Evolutionary conservation across 2,888 invertebrate species (phyloP).

Genomic region (Strigamia transsilvanica): DNA sequence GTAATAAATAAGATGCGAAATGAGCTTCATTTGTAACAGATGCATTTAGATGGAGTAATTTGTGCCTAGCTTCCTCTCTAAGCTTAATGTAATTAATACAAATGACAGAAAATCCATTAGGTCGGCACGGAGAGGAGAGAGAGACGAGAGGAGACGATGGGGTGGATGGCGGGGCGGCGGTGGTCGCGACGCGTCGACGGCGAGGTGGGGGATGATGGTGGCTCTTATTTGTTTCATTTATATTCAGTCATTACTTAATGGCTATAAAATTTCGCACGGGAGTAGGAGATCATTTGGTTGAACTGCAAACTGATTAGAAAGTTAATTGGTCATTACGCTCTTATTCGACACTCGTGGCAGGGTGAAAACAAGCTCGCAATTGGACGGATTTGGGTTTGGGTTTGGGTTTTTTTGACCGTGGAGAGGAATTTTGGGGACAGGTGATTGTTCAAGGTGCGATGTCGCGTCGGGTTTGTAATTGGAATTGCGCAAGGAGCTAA

Average conservation of each 20-base stretch:
- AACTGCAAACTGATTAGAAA: conserved; percentile 53
- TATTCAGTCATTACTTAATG: conserved; percentile 53
- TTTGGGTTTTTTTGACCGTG: neutral
- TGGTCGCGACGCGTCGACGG: neutral
- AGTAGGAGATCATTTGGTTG: conserved; percentile 53
- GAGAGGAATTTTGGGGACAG: neutral
- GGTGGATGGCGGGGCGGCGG: neutral
- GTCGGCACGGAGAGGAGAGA: neutral
- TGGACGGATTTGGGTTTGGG: neutral
- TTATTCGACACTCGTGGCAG: neutral
- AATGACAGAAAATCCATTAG: conserved; percentile 53
- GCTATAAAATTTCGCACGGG: conserved; percentile 49
- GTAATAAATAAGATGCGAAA: conserved; percentile 52
- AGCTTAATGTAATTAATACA: conserved; percentile 53
- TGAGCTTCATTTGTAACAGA: conserved; percentile 53
- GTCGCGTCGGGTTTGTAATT: too few species aligned
- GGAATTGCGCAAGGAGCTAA: too few species aligned
- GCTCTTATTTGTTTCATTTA: conserved; percentile 54
- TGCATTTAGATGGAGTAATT: conserved; percentile 54
- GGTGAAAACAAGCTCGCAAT: neutral
- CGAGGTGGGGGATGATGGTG: neutral
- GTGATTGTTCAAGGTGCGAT: too few species aligned
- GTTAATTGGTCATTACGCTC: conserved; percentile 53
- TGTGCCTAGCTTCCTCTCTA: conserved; percentile 37
- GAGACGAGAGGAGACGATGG: neutral